A percentile compares a stretch with the other conserved stretches of the same genome.
phyloP scores from a whole-genome alignment of 2,113 vertebrate genomes.

The Anser cygnoides region DNA sequence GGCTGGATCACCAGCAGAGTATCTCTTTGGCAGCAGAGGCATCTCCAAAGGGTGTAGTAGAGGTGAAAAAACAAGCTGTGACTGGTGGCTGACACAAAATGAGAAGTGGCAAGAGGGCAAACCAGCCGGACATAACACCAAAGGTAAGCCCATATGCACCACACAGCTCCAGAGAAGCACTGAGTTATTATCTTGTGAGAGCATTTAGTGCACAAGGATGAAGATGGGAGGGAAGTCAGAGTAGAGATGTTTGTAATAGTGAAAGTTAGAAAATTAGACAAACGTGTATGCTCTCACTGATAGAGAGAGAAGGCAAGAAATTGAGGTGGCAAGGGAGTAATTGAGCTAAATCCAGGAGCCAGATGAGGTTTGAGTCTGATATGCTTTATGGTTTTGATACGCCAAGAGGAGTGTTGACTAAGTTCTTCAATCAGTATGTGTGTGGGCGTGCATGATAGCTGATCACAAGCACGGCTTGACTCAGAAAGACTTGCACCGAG shows the following conservation, averaged over 20 bases:
- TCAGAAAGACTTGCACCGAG: rapidly evolving
- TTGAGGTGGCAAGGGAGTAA: neutral
- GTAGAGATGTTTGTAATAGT: neutral
- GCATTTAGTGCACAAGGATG: neutral
- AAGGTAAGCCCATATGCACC: neutral
- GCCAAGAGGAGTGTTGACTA: neutral
- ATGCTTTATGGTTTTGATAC: neutral
- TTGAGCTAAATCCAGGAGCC: neutral
- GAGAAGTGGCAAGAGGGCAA: neutral
- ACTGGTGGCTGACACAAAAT: neutral
- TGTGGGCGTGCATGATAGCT: neutral
- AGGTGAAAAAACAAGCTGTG: neutral
- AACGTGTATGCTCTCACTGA: neutral
- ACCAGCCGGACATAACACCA: neutral
- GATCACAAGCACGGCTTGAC: neutral
- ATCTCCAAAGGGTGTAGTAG: neutral
- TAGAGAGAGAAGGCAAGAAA: neutral
- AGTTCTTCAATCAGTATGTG: neutral
- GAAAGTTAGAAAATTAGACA: neutral
- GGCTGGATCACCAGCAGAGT: neutral
- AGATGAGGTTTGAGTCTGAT: neutral
- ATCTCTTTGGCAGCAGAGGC: neutral
- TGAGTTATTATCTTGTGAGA: neutral
- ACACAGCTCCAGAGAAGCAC: neutral
- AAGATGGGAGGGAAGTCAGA: neutral